Conservation (phyloP, 1,140 invertebrate species). For the Drosophila nasuta region DNA sequence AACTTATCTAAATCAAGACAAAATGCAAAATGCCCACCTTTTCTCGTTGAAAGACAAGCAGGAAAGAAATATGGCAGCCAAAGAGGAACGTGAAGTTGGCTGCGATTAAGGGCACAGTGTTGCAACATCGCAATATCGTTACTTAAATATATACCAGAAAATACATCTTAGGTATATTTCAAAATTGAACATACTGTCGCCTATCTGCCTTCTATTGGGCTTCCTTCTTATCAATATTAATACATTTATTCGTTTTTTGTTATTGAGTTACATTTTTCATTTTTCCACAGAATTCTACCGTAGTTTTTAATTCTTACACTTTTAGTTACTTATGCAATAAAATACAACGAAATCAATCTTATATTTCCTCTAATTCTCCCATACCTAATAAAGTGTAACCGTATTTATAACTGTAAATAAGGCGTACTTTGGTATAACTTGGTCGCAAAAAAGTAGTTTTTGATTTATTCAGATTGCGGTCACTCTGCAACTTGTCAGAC, state of each 20-base stretch:
- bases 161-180: neutral
- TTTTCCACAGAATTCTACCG: too few relatives aligned
- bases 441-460: neutral
- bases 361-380: too few relatives aligned
- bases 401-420: neutral
- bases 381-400: neutral
- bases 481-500: conserved; percentile 55
- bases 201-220: neutral
- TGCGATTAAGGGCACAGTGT: conserved; percentile 61
- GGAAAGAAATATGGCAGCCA: conserved; percentile 79
- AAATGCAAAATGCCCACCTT: conserved; percentile 72
- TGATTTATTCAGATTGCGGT: neutral
- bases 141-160: neutral
- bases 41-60: conserved; percentile 81
- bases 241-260: neutral
- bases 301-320: too few relatives aligned
- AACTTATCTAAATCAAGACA: conserved; percentile 72
- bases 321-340: too few relatives aligned
- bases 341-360: too few relatives aligned
- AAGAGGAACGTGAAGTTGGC: conserved; percentile 61
- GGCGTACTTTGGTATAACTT: neutral
- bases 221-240: neutral
- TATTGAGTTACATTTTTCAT: neutral
- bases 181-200: neutral
- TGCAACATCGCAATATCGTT: conserved; percentile 32